Evolutionary conservation across 1,140 invertebrate species (phyloP), one percentile per base, ranked within the genome.

Genomic region (Drosophila pseudoobscura): DNA sequence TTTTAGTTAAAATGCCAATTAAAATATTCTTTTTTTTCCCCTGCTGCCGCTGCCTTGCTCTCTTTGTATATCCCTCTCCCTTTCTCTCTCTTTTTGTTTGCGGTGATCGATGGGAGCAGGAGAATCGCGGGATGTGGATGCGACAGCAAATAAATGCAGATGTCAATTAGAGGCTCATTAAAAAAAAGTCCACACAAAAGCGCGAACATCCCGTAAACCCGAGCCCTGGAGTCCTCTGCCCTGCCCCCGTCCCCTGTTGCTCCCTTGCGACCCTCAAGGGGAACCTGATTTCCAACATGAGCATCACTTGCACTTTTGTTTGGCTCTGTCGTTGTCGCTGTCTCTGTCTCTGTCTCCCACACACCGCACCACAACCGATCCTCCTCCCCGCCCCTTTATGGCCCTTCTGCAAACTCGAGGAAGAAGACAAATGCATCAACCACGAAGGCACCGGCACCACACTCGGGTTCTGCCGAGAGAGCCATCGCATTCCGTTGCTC

Each of bases 1-100:
- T 91, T 91, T 91, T 91, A 91, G 89, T 91, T 90, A 90, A 91
- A 91, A 91, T 91, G 89, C 89, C 89, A 91, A 91, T 91, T 91
- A 91, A 91, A 91, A 91, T 91, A 91, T 91, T 88, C 78, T 70
- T 84, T 80, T 75, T 68, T 63, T 39, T 39, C 11, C 3, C 35
- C 35, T 39, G 35, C 35, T 4, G 35, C 11, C 9, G 31, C 31
- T 39, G 35, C 35, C 8, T 0, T 39, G 35, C 35, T 35, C 8
- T 35, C 2, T 9, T 11, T 39, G 35, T 39, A 1, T 39, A 9
- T 39, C 35, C 35, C 35, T 39, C 31, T 31, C 29, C 46, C 55
- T 66, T 52, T 72, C 63, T 68, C 53, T 58, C 41, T 59, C 57
- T 46, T 41, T 44, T 31, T 9, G 44, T n/a, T 31, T 11, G 49